Conservation (phyloP, 2,888 invertebrate genomes). For the Leucophora obtusa region DNA sequence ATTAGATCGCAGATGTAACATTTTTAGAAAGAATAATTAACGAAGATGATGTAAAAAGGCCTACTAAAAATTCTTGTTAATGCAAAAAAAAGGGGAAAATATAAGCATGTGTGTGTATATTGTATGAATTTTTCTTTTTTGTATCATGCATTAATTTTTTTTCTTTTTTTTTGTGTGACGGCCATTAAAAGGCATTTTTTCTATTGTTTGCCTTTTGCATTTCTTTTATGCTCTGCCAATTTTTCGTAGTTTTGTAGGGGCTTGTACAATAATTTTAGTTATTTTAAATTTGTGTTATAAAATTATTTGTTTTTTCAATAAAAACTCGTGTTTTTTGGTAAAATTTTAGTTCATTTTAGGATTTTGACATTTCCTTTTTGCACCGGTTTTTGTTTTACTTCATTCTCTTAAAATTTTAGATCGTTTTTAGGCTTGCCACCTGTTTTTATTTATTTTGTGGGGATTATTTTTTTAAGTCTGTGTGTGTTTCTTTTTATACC, state of each 20-base stretch:
- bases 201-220: background rate
- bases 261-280: background rate
- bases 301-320: background rate
- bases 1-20: background rate
- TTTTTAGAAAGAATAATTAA: background rate
- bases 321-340: background rate
- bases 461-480: background rate
- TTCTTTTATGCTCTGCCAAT: background rate
- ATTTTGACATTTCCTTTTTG: background rate
- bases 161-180: background rate
- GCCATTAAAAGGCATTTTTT: background rate
- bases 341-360: background rate
- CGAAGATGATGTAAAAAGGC: background rate
- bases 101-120: background rate
- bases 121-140: background rate
- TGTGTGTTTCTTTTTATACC: background rate
- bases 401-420: background rate
- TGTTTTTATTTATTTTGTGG: background rate
- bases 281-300: background rate
- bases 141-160: background rate
- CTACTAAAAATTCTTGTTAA: background rate
- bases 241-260: background rate
- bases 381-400: background rate
- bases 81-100: background rate
- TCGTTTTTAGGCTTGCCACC: background rate